Percentiles rank a stretch among this genome's conserved stretches.
Evolutionary conservation across 2,113 vertebrate genomes (phyloP).

Genomic region (Bothrops jararaca): DNA sequence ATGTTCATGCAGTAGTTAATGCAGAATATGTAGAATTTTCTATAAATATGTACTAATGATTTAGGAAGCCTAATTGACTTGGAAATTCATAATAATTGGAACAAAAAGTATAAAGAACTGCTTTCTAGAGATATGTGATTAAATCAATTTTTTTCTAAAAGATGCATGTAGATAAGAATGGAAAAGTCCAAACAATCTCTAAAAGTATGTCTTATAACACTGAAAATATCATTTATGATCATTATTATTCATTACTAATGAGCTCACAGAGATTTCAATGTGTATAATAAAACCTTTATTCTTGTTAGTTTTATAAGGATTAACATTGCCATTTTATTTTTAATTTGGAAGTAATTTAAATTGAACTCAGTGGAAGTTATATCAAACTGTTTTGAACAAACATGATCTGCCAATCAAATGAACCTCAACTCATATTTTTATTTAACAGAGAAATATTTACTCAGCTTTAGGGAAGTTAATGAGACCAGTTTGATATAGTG

Average conservation of each 20-base stretch:
- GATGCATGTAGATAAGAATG: neutral
- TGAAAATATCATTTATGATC: neutral
- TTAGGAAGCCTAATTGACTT: neutral
- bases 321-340: neutral
- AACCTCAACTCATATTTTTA: neutral
- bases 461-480: neutral
- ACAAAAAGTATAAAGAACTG: neutral
- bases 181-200: neutral
- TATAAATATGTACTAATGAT: neutral
- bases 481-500: neutral
- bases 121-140: neutral
- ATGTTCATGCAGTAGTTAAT: neutral
- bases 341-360: neutral
- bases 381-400: neutral
- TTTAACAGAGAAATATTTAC: neutral
- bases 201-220: neutral
- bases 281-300: neutral
- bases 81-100: neutral
- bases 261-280: neutral
- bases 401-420: neutral
- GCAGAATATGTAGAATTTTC: neutral
- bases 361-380: neutral
- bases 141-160: neutral
- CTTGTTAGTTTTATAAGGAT: neutral
- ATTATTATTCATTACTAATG: neutral